Conservation (phyloP, 1,140 invertebrate species). For the Drosophila serrata region DNA sequence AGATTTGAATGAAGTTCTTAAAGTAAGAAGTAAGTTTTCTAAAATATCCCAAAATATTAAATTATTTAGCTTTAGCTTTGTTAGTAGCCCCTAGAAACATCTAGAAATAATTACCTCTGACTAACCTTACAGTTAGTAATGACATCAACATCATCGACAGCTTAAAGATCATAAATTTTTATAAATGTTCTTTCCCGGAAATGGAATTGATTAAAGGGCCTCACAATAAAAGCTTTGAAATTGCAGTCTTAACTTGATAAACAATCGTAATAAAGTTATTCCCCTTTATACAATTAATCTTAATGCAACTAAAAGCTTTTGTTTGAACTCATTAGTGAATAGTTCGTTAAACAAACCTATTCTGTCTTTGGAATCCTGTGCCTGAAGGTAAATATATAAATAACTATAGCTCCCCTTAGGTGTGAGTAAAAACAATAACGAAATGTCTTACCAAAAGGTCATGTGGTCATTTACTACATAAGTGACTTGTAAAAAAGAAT, state of each 20-base stretch:
- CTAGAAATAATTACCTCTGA: neutral
- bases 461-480: too few relatives aligned
- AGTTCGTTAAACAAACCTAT: neutral
- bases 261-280: neutral
- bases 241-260: conserved; percentile 4
- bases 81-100: neutral
- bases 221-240: neutral
- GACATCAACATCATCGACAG: neutral
- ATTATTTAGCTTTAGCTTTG: neutral
- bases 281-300: neutral
- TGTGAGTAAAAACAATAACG: neutral
- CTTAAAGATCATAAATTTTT: too few relatives aligned
- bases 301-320: neutral
- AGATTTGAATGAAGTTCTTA: neutral
- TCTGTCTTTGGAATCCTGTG: too few relatives aligned
- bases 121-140: neutral
- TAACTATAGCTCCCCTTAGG: too few relatives aligned
- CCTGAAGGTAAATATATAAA: neutral
- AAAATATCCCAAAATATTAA: neutral
- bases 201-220: conserved; percentile 9
- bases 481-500: neutral
- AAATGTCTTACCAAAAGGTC: neutral
- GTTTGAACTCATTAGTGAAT: neutral
- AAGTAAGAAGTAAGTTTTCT: neutral
- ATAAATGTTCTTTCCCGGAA: neutral